A percentile compares a stretch with the other conserved stretches of the same genome.
Evolutionary conservation across 2,797 vertebrate genomes (phyloP).

Genomic region (Periparus ater): DNA sequence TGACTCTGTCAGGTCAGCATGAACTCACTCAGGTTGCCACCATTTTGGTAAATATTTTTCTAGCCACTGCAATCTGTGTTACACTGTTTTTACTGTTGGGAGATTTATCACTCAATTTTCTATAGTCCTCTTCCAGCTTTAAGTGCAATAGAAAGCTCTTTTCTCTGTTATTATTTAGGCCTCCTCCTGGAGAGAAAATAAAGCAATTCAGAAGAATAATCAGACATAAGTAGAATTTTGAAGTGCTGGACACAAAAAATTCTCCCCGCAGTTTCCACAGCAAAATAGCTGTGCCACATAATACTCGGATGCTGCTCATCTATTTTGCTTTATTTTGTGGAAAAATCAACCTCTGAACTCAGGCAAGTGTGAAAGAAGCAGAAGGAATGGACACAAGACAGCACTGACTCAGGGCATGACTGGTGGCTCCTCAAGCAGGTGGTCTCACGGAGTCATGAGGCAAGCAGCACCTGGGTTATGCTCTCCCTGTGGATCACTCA

Average conservation of each 20-base stretch:
- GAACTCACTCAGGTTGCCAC: background rate
- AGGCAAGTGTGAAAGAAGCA: background rate
- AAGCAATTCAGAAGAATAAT: slow-evolving; percentile 41
- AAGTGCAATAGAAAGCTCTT: slow-evolving; percentile 18
- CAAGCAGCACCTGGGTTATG: background rate
- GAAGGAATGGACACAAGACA: background rate
- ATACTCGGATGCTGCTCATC: background rate
- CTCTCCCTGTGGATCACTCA: background rate
- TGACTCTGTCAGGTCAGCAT: background rate
- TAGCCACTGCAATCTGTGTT: background rate
- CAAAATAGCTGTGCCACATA: background rate
- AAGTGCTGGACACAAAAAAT: slow-evolving; percentile 31
- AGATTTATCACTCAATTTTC: background rate
- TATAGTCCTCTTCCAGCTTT: background rate
- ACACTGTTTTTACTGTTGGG: background rate
- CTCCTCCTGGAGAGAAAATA: slow-evolving; percentile 45
- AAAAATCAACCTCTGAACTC: background rate
- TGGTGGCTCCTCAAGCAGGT: background rate
- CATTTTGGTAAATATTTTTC: slow-evolving; percentile 15
- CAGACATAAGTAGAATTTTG: slow-evolving; percentile 39
- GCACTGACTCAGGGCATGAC: background rate
- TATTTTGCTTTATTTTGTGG: background rate
- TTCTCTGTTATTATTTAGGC: slow-evolving; percentile 26
- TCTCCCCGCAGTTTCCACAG: background rate
- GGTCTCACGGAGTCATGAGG: background rate